Conservation (phyloP, 2,113 vertebrate species). For the Jacana jacana region DNA sequence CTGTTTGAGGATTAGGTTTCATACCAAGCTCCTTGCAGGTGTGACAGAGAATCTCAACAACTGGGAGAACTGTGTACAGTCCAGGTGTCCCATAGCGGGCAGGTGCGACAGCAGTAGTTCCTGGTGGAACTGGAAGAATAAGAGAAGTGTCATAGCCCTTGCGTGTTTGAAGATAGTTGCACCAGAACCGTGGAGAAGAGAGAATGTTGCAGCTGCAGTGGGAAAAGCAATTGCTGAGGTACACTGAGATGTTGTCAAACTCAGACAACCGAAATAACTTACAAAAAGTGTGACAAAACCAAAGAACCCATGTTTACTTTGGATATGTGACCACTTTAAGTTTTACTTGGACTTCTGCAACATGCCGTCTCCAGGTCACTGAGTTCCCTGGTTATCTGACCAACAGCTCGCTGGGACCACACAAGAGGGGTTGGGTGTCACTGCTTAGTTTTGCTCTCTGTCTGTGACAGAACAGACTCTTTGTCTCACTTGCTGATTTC, state of each 20-base stretch:
- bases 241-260: neutral
- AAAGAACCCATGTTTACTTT: neutral
- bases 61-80: accelerated
- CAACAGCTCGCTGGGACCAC: neutral
- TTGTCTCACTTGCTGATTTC: neutral
- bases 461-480: neutral
- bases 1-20: neutral
- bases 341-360: neutral
- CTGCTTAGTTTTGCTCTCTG: neutral
- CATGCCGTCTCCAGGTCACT: accelerated
- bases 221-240: neutral
- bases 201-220: neutral
- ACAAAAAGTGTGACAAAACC: neutral
- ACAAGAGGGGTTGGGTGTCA: neutral
- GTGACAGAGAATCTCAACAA: neutral
- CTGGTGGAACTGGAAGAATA: neutral
- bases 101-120: accelerated
- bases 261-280: neutral
- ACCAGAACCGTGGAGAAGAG: neutral
- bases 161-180: neutral
- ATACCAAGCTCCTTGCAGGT: neutral
- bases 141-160: neutral
- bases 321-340: neutral
- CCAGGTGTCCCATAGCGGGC: accelerated
- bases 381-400: neutral